These are phyloP conservation scores for Sebastes alutus DNA, from an alignment of 2,797 vertebrate species.

Conservation along the genomic window DNA sequence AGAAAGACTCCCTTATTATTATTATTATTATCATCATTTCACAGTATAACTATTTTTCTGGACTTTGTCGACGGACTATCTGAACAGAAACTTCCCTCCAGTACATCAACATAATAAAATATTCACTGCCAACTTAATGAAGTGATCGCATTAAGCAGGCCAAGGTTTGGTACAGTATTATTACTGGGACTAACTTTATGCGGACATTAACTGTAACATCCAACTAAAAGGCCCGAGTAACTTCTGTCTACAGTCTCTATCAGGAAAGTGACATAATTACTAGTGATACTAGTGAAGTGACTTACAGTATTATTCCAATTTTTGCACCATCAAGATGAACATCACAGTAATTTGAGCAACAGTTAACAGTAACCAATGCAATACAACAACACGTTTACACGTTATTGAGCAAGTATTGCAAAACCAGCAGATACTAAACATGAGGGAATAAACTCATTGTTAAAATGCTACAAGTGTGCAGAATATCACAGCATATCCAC, in stretches of 20 bases:
- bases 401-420: neutral
- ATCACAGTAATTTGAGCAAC: conserved; percentile 19
- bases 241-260: neutral
- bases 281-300: neutral
- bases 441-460: neutral
- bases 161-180: neutral
- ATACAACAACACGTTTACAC: conserved; percentile 1
- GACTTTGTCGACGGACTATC: neutral
- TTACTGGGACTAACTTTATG: neutral
- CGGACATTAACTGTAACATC: neutral
- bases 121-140: neutral
- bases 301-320: neutral
- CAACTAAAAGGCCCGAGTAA: neutral
- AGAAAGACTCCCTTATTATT: neutral
- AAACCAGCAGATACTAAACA: neutral
- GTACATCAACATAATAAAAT: neutral
- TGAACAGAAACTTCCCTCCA: neutral
- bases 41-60: conserved; percentile 5
- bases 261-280: neutral
- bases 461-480: conserved; percentile 12
- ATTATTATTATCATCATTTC: neutral
- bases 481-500: conserved; percentile 7
- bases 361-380: conserved; percentile 23
- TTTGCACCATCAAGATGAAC: conserved; percentile 8
- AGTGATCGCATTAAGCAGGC: neutral